phyloP scores from a whole-genome alignment of 2,888 invertebrate genomes.

The Hyppa rectilinea region DNA sequence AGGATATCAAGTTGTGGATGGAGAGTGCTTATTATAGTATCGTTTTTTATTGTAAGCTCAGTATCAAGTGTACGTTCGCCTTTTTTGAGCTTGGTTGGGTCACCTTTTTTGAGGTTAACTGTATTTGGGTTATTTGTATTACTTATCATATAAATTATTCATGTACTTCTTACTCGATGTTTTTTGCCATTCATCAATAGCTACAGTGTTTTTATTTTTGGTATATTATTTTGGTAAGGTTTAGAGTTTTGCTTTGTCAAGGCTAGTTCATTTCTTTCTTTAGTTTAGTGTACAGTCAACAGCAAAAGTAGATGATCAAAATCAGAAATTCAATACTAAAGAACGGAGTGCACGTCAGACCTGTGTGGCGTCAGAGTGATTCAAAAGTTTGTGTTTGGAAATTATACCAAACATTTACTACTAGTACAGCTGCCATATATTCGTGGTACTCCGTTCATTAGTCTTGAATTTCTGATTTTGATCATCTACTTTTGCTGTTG shows the following conservation, averaged over 20 bases:
- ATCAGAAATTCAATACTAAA: too few relatives aligned
- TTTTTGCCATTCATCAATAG: conserved; percentile 5
- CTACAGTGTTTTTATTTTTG: not conserved
- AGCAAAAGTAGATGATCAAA: too few relatives aligned
- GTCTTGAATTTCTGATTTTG: too few relatives aligned
- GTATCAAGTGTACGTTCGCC: conserved; percentile 47
- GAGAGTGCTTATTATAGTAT: conserved; percentile 57
- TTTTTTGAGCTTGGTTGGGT: conserved; percentile 34
- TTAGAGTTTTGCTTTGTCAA: not conserved
- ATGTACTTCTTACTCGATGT: not conserved
- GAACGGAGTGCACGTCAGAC: too few relatives aligned
- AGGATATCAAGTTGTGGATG: conserved; percentile 57
- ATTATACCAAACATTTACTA: too few relatives aligned
- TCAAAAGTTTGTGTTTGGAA: too few relatives aligned
- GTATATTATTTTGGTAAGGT: not conserved
- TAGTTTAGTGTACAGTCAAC: too few relatives aligned
- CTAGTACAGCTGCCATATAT: too few relatives aligned
- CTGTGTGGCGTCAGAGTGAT: too few relatives aligned
- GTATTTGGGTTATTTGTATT: conserved; percentile 19
- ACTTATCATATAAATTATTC: conserved; percentile 33
- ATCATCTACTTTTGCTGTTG: too few relatives aligned
- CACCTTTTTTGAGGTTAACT: conserved; percentile 27
- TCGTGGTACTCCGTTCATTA: too few relatives aligned
- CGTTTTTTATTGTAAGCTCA: conserved; percentile 43
- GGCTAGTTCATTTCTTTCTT: not conserved